Conservation (phyloP, 2,113 vertebrate genomes). For the Callopanchax toddi region DNA sequence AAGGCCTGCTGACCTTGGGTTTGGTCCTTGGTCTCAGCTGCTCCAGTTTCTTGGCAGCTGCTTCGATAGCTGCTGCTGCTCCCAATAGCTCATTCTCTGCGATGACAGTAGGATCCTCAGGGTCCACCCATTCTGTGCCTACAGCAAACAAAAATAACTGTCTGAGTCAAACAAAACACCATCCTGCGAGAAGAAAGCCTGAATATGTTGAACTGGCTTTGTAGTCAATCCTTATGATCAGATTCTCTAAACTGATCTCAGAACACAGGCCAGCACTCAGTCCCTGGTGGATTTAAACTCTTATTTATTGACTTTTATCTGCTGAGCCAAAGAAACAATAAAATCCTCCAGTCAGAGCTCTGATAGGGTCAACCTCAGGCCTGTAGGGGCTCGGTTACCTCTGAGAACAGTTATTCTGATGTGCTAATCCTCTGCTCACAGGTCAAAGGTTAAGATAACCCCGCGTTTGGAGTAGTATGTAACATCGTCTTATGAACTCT, state of each 20-base stretch:
- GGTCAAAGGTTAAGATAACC: conserved; percentile 75
- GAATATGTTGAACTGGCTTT: no score
- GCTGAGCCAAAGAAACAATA: no score
- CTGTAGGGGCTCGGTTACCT: not conserved
- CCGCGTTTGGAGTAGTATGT: no score
- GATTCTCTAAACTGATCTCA: no score
- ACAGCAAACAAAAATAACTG: conserved; percentile 26
- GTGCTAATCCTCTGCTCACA: not conserved
- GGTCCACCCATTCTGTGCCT: conserved; percentile 92
- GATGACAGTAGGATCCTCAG: conserved; percentile 95
- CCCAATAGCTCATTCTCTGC: conserved; percentile 96
- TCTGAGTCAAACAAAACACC: not conserved
- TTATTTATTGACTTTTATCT: no score
- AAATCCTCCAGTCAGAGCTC: no score
- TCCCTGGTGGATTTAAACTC: no score
- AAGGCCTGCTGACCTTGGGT: conserved; percentile 86
- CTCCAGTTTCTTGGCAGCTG: conserved; percentile 98
- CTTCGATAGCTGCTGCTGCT: conserved; percentile 95
- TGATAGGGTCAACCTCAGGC: no score
- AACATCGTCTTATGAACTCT: no score
- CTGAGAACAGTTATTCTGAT: not conserved
- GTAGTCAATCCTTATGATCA: no score
- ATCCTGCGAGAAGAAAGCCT: no score
- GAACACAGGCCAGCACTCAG: no score
- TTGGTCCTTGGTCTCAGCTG: conserved; percentile 96